phyloP scores from a whole-genome alignment of 2,888 invertebrate genomes.

The Cephus runcator region DNA sequence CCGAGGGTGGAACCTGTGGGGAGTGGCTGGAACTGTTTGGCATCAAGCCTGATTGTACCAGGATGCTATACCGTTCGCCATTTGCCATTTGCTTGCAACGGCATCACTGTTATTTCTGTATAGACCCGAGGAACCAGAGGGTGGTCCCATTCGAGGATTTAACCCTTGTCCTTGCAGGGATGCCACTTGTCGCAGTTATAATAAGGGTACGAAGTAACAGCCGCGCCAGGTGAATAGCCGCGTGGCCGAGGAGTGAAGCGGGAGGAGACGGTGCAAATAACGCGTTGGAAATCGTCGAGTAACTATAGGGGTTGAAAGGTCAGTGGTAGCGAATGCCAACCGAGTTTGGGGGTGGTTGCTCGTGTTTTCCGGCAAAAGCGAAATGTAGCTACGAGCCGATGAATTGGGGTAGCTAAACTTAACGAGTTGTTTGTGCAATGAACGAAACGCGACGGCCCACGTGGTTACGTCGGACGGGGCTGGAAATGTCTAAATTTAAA shows the following conservation, averaged over 20 bases:
- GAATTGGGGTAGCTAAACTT: constrained; percentile 24
- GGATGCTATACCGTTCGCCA: constrained; percentile 31
- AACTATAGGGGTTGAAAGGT: too few species aligned
- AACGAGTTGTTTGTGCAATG: constrained; percentile 48
- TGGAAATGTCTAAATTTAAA: constrained; percentile 57
- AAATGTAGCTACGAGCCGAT: background rate
- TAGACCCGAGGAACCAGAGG: background rate
- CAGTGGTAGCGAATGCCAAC: too few species aligned
- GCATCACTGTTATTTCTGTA: constrained; percentile 23
- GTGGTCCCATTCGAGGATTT: background rate
- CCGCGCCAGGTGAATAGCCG: too few species aligned
- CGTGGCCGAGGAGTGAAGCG: too few species aligned
- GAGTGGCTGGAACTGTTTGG: constrained; percentile 60
- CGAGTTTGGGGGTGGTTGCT: background rate
- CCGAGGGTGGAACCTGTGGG: constrained; percentile 53
- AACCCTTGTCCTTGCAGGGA: too few species aligned
- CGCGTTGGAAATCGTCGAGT: too few species aligned
- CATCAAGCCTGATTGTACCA: constrained; percentile 63
- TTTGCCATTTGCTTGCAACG: constrained; percentile 20
- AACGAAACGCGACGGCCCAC: constrained; percentile 43
- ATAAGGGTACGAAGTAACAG: too few species aligned
- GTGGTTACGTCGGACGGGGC: constrained; percentile 22
- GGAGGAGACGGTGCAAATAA: too few species aligned
- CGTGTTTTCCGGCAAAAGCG: background rate
- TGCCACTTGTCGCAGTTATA: too few species aligned